Base-by-base conservation (phyloP, 2,888 invertebrate species). In the Sinhomidia bicolor region DNA sequence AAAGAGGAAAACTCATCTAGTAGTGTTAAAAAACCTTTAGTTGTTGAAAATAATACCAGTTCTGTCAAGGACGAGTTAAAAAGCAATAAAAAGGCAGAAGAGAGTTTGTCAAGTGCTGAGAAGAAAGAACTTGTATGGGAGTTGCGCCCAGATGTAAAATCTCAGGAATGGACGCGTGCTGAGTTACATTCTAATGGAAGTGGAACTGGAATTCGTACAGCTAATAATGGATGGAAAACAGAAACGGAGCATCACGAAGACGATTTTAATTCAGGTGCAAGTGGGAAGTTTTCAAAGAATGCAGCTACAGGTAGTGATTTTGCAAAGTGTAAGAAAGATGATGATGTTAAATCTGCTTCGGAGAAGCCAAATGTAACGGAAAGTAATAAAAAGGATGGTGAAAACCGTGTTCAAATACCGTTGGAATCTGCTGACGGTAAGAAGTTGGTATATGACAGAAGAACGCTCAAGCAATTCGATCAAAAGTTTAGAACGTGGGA, bases 401-500 rank as follows among this genome's bases (percentile, higher is more conserved):
- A 78, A 23, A 85, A 78, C 17, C 23, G 17, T 71, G 87, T 88
- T 0, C 41, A 20, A 41, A 83, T 88, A 47, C 85, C 82, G 0
- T 78, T 90, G 51, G 88, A 68, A 29, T 44, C 88, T 10, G 68
- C 78, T 1, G 90, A 88, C 54, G 88, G 89, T 0, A 85, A 79
- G 20, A 85, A 89, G 10, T 62, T 90, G 9, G 80, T 85, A 29
- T 91, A 92, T 78, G 91, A 92, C 47, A 80, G 74, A 54, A 90
- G 90, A 12, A 89, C 89, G 44, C 76, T 92, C 20, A 88, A 91
- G 78, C 90, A 89, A n/a, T 92, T 92, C 74, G 92, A 92, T 47
- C 79, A 85, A 17, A 92, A 92, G 54, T 92, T 92, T 81, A 57
- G 90, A 6, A 90, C 90, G 26, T 92, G 92, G 92, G 92, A 92